Evolutionary conservation across 2,113 vertebrate species (phyloP).

Genomic region (Candoia aspera): DNA sequence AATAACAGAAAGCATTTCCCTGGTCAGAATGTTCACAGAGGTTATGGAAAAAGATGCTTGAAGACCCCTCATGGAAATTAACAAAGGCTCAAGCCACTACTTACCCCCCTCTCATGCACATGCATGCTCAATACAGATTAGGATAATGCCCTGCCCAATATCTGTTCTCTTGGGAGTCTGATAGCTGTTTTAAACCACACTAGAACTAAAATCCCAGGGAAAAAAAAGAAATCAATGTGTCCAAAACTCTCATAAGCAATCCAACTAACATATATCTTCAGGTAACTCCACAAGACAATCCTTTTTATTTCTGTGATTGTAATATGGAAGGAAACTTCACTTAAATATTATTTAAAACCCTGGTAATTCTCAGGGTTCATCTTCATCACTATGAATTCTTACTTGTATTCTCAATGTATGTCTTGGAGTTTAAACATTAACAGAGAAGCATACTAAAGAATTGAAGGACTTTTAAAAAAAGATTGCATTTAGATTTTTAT

Average conservation of each 20-base stretch:
- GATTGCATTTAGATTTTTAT: conserved; percentile 7
- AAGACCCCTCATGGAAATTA: not conserved
- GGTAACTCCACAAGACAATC: not conserved
- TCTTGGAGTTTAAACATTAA: not conserved
- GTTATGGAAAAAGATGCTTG: not conserved
- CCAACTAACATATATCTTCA: conserved; percentile 4
- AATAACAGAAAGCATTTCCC: not conserved
- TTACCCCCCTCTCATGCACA: not conserved
- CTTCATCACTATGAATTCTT: not conserved
- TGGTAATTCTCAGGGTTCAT: not conserved
- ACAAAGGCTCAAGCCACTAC: not conserved
- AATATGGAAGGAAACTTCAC: not conserved
- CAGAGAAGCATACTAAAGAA: not conserved
- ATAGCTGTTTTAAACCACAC: not conserved
- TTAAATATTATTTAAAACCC: not conserved
- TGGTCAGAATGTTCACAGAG: not conserved
- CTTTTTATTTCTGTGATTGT: conserved; percentile 6
- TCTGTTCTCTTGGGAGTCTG: not conserved
- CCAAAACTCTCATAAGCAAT: conserved; percentile 21
- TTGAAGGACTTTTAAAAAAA: not conserved
- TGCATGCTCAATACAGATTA: not conserved
- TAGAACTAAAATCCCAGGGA: not conserved
- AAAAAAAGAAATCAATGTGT: not conserved
- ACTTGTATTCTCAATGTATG: not conserved
- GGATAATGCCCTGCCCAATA: not conserved